Evolutionary conservation across 2,797 vertebrate genomes (phyloP), one percentile per base, ranked within the genome.

Genomic region (Menidia menidia): DNA sequence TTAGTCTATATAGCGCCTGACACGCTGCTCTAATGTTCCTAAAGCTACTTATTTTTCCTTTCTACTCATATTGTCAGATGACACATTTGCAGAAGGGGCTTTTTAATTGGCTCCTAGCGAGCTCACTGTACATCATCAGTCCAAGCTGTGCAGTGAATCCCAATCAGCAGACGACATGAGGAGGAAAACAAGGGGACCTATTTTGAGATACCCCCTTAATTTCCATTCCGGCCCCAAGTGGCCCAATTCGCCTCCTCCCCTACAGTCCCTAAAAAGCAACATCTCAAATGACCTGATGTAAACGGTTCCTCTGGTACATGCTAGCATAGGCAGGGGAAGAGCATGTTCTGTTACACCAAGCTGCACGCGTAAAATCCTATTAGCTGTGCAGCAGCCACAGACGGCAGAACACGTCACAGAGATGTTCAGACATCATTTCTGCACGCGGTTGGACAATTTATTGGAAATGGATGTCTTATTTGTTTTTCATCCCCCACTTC

Each of bases 251-350:
- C 25, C 67, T 19, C 65, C 31, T 2, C 61, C 64, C 16, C 45
- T 81, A 32, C n/a, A 58, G 64, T 77, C 72, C 70, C 64, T 78
- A 82, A 86, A 83, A 87, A 83, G 69, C 55, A 60, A 54, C 78
- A 43, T 77, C 64, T 83, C 61, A 64, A 61, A 77, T 83, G 55
- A 83, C 81, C 30, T 0, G 19, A 66, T 0, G 35, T 68, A 62
- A 77, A 56, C 71, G 3, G 52, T 30, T 11, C 32, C 32, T 2
- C 25, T 71, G 67, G 45, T 74, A 50, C 2, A 33, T 30, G 18
- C 45, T 60, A 44, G 33, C 8, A 14, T 39, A 54, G 19, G 30
- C 16, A 18, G 66, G 19, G 48, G 51, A 70, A 61, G 58, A 59
- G 15, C 1, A 30, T 60, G 57, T 35, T 50, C 16, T 25, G 61